Conservation (phyloP, 2,888 invertebrate species). For the Ornithoptera priamus region DNA sequence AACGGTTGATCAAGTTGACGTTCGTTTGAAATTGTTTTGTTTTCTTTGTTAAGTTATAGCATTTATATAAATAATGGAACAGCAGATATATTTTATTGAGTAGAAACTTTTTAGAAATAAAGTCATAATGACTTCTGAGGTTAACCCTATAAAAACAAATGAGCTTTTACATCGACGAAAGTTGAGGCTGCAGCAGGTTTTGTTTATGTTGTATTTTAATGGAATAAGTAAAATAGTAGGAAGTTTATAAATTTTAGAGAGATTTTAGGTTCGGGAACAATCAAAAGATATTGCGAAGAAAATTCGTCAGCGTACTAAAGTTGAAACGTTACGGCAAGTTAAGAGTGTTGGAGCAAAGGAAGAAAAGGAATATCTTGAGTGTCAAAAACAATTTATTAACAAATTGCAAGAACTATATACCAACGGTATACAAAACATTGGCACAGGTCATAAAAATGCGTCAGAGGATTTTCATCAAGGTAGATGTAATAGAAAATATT, state of each 20-base stretch:
- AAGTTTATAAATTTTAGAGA: constrained; percentile 28
- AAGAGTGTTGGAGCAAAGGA: constrained; percentile 56
- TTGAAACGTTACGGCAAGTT: constrained; percentile 60
- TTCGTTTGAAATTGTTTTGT: constrained; percentile 29
- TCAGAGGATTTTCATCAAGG: constrained; percentile 49
- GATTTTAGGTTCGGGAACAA: constrained; percentile 73
- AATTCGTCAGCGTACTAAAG: constrained; percentile 67
- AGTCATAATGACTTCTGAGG: constrained; percentile 68
- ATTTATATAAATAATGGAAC: constrained; percentile 17
- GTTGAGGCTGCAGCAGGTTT: constrained; percentile 73
- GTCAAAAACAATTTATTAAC: constrained; percentile 64
- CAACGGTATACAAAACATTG: constrained; percentile 58
- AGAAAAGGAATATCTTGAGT: constrained; percentile 60
- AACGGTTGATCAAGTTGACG: constrained; percentile 25
- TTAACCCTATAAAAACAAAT: constrained; percentile 69
- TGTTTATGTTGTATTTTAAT: constrained; percentile 15
- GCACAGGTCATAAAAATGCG: constrained; percentile 61
- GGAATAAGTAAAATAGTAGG: not conserved
- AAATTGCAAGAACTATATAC: constrained; percentile 61
- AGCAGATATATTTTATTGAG: constrained; percentile 8
- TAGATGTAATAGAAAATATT: constrained; percentile 31
- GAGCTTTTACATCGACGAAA: constrained; percentile 71
- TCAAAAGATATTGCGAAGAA: constrained; percentile 75
- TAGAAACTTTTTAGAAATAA: constrained; percentile 30
- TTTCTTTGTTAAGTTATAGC: constrained; percentile 21